Conservation (phyloP, 2,888 invertebrate species). For the Monopis laevigella region DNA sequence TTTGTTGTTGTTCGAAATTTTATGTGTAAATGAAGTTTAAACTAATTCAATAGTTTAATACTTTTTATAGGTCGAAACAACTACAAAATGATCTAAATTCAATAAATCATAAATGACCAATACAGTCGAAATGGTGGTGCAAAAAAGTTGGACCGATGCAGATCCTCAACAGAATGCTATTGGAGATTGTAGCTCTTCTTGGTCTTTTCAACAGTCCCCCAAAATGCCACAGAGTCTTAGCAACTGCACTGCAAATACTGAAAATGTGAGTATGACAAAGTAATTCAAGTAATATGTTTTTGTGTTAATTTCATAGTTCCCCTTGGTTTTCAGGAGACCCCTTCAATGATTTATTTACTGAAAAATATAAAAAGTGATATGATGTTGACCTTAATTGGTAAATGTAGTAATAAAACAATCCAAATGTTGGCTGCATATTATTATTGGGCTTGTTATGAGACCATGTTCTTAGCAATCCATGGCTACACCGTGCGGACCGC, state of each 20-base stretch:
- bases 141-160: slow-evolving; percentile 50
- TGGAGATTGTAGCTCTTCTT: slow-evolving; percentile 33
- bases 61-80: too few relatives aligned
- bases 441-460: too few relatives aligned
- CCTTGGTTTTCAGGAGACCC: not conserved
- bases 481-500: too few relatives aligned
- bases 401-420: too few relatives aligned
- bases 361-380: not conserved
- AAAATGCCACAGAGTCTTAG: slow-evolving; percentile 21
- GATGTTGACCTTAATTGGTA: too few relatives aligned
- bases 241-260: slow-evolving; percentile 33
- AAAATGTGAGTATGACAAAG: slow-evolving; percentile 32
- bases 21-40: too few relatives aligned
- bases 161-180: slow-evolving; percentile 35
- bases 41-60: too few relatives aligned
- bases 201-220: slow-evolving; percentile 45
- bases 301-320: not conserved
- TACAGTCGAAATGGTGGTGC: slow-evolving; percentile 43
- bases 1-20: too few relatives aligned
- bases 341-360: not conserved
- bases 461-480: too few relatives aligned
- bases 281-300: not conserved
- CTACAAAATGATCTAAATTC: too few relatives aligned
- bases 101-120: slow-evolving; percentile 1
- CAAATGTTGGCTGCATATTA: too few relatives aligned